phyloP scores from a whole-genome alignment of 2,113 vertebrate genomes.

The Nettapus auritus region DNA sequence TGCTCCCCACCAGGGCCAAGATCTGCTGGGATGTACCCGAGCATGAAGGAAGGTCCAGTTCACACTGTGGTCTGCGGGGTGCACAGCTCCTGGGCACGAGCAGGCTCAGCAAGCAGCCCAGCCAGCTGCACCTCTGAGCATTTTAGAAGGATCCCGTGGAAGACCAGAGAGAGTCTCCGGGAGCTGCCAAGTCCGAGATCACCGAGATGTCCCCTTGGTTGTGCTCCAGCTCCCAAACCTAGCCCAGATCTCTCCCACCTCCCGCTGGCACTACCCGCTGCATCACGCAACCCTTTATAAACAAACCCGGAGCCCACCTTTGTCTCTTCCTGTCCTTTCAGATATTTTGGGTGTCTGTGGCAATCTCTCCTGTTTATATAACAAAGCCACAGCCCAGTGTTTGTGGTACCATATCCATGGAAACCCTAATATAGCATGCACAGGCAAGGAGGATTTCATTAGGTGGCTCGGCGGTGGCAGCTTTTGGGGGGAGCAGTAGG shows the following conservation, averaged over 20 bases:
- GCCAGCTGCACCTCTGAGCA: not conserved
- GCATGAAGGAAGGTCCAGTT: rapidly evolving
- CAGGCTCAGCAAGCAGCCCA: not conserved
- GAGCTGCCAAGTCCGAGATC: rapidly evolving
- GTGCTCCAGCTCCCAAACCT: not conserved
- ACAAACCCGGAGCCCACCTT: not conserved
- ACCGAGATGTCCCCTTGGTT: not conserved
- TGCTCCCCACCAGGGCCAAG: not conserved
- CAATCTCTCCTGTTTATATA: slow-evolving; percentile 74
- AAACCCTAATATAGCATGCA: slow-evolving; percentile 74
- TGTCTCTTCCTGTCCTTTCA: slow-evolving; percentile 50
- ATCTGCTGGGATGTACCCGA: not conserved
- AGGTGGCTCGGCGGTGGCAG: slow-evolving; percentile 44
- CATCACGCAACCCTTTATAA: not conserved
- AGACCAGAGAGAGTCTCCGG: not conserved
- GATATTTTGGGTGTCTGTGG: slow-evolving; percentile 63
- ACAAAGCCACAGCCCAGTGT: slow-evolving; percentile 71
- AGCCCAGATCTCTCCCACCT: not conserved
- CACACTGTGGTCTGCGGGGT: not conserved
- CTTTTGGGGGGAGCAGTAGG: not conserved
- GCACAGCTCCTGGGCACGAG: rapidly evolving
- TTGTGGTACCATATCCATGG: slow-evolving; percentile 72
- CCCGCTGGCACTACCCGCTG: not conserved
- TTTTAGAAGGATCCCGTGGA: not conserved
- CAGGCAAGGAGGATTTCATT: slow-evolving; percentile 56